A percentile compares a stretch with the other conserved stretches of the same genome.
phyloP scores from a whole-genome alignment of 1,140 invertebrate species.

The Dendrolimus kikuchii region DNA sequence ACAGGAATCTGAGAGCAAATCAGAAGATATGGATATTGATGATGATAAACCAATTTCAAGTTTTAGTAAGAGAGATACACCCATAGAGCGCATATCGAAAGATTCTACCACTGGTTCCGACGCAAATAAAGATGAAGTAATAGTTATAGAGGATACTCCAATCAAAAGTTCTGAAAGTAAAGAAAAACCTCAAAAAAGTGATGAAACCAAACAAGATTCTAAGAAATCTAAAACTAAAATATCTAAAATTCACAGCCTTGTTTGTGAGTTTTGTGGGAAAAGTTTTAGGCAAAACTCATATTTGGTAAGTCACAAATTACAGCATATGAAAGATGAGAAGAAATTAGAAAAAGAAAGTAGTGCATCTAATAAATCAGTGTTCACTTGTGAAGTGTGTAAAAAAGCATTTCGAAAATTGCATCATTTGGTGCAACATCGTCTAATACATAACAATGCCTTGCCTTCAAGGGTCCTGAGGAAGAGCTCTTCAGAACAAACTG shows the following conservation, averaged over 20 bases:
- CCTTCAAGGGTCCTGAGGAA: constrained; percentile 32
- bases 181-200: constrained; percentile 26
- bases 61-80: constrained; percentile 8
- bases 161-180: constrained; percentile 14
- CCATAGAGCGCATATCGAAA: constrained; percentile 38
- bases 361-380: constrained; percentile 33
- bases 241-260: constrained; percentile 30
- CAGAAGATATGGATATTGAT: constrained; percentile 38
- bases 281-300: constrained; percentile 67
- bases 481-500: constrained; percentile 47
- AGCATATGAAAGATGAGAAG: constrained; percentile 42
- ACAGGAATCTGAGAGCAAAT: constrained; percentile 39
- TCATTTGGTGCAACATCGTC: constrained; percentile 64
- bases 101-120: constrained; percentile 23
- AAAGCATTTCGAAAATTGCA: constrained; percentile 67
- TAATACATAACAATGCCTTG: constrained; percentile 49
- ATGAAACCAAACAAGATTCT: constrained; percentile 15
- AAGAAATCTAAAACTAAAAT: constrained; percentile 27
- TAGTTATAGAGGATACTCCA: constrained; percentile 48
- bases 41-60: constrained; percentile 18
- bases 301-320: constrained; percentile 57
- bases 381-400: constrained; percentile 65
- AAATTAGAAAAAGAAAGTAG: constrained; percentile 26
- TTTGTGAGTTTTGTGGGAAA: constrained; percentile 66
- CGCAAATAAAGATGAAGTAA: constrained; percentile 31